Base-by-base conservation (phyloP, 2,113 vertebrate species). In the Oryzias melastigma region DNA sequence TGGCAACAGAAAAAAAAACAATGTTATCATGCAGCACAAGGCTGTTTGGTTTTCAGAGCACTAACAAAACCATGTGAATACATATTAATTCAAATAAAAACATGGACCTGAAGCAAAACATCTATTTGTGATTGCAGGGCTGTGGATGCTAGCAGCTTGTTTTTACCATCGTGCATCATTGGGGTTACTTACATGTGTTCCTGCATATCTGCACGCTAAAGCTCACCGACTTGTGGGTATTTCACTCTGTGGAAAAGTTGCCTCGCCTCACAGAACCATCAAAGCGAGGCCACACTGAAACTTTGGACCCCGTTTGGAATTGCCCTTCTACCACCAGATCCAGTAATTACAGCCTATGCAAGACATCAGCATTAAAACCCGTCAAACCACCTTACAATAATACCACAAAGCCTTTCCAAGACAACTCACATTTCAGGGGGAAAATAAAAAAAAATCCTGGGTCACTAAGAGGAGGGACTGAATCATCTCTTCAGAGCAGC, bases 311-410 rank as follows among this genome's bases (percentile, higher is more conserved):
- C 75, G 82, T 86, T 85, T 88, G 84, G 84, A 82, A 83, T 68
- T 66, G 81, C 78, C 81, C 72, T 85, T 73, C 82, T 83, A 81
- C 86, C 85, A 81, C 81, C 54, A 82, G 70, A 88, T 87, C 82
- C 89, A 82, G 80, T 92, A 92, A 92, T 92, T 90, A 88, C 78
- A 88, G 90, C 86, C 87, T 73, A 80, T 82, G 87, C 67, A 78
- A 88, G 82, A 90, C 85, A 89, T 89, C 87, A 90, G 83, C 82
- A 84, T 90, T 89, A 89, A 87, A 89, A 84, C 83, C 86, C 85
- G 73, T 78, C 84, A 86, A 73, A 82, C 81, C 82, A 67, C 77
- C 50, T 79, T 83, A 85, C 81, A 87, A 91, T 86, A 90, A 91
- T 78, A 88, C 84, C 79, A 77, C 84, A 85, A 73, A 75, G 77